Conservation (phyloP, 2,888 invertebrate genomes). For the Stenotaenia linearis region DNA sequence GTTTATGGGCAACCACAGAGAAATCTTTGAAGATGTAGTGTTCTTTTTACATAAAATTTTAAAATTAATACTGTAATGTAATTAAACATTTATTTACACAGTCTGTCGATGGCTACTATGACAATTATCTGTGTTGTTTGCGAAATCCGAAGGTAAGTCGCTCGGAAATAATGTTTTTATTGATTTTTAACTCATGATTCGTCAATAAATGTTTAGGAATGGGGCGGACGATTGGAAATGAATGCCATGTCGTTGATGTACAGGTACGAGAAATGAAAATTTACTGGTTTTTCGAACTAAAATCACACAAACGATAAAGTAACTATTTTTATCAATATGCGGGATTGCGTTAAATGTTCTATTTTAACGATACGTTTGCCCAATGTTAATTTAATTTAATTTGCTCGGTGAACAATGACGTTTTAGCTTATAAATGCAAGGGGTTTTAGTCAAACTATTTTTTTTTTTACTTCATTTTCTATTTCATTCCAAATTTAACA, state of each 20-base stretch:
- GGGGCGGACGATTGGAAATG: slow-evolving; percentile 64
- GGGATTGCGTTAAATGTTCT: too few species aligned
- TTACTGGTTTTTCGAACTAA: too few species aligned
- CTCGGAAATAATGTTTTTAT: too few species aligned
- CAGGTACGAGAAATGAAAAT: slow-evolving; percentile 56
- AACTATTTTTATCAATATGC: too few species aligned
- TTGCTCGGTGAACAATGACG: too few species aligned
- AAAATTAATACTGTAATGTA: background rate
- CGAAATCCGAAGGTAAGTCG: slow-evolving; percentile 55
- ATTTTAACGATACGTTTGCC: too few species aligned
- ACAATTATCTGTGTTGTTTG: slow-evolving; percentile 64
- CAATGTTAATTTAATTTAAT: too few species aligned
- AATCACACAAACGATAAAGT: too few species aligned
- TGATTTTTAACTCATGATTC: too few species aligned
- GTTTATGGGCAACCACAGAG: slow-evolving; percentile 61
- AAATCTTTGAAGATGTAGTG: slow-evolving; percentile 52
- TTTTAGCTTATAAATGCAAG: background rate
- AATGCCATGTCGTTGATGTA: slow-evolving; percentile 65
- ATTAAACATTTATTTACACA: slow-evolving; percentile 44
- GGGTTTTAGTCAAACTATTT: too few species aligned
- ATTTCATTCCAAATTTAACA: background rate
- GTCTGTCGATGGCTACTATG: slow-evolving; percentile 59
- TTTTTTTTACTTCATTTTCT: background rate
- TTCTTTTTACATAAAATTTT: slow-evolving; percentile 6
- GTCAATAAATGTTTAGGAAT: slow-evolving; percentile 51